phyloP scores from a whole-genome alignment of 2,888 invertebrate species.

The Athripsodes cinereus region DNA sequence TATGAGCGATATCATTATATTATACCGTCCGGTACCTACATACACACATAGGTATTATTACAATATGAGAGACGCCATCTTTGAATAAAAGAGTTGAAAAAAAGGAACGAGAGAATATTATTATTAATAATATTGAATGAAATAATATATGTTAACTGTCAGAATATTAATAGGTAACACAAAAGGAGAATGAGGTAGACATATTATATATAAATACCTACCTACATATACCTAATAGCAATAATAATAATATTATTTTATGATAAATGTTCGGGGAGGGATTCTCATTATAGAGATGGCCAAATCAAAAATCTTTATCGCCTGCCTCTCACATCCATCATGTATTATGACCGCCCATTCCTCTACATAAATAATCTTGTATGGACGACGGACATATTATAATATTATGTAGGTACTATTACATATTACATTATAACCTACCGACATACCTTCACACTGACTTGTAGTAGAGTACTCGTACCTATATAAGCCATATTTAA shows the following conservation, averaged over 20 bases:
- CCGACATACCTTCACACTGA: no score
- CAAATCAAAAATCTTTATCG: slow-evolving; percentile 29
- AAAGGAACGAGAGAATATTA: slow-evolving; percentile 19
- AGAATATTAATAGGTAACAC: slow-evolving; percentile 28
- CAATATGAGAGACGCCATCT: slow-evolving; percentile 25
- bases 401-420: not conserved
- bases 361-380: slow-evolving; percentile 18
- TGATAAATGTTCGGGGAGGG: slow-evolving; percentile 26
- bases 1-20: slow-evolving; percentile 28
- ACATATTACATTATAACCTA: not conserved
- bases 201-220: not conserved
- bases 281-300: slow-evolving; percentile 27
- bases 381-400: not conserved
- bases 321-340: slow-evolving; percentile 26
- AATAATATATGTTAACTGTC: slow-evolving; percentile 27
- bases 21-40: not conserved
- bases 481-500: no score
- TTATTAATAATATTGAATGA: not conserved
- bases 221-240: no score
- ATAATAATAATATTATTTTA: slow-evolving; percentile 11
- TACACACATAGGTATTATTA: not conserved
- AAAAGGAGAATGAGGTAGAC: slow-evolving; percentile 26
- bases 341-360: slow-evolving; percentile 24
- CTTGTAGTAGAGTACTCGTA: no score
- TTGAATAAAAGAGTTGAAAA: slow-evolving; percentile 22